Evolutionary conservation across 2,888 invertebrate species (phyloP).

Genomic region (Caenorhabditis parvicauda): DNA sequence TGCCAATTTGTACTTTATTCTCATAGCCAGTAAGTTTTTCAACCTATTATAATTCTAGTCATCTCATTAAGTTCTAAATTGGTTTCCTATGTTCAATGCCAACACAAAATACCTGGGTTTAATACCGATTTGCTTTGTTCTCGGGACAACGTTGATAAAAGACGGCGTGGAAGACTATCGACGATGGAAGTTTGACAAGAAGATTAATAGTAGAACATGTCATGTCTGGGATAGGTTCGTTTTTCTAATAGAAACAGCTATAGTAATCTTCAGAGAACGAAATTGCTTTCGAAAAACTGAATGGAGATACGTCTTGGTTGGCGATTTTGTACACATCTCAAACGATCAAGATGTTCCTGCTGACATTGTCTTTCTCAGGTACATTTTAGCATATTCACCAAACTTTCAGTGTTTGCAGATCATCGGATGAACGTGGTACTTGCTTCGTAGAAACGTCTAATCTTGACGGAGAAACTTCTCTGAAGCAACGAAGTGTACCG

Average conservation of each 20-base stretch:
- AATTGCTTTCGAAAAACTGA: conserved; percentile 48
- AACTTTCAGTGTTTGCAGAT: conserved; percentile 9
- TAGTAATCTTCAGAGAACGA: conserved; percentile 63
- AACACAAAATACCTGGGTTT: conserved; percentile 64
- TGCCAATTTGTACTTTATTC: conserved; percentile 94
- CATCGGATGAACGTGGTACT: conserved; percentile 69
- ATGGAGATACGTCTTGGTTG: conserved; percentile 87
- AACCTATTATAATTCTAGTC: conserved; percentile 71
- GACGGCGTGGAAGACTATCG: conserved; percentile 94
- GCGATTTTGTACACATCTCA: conserved; percentile 89
- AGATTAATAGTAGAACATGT: conserved; percentile 89
- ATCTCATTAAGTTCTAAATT: conserved; percentile 40
- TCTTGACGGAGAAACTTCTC: conserved; percentile 90
- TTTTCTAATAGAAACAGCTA: conserved; percentile 19
- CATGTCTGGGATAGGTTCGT: conserved; percentile 71
- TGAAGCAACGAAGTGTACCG: conserved; percentile 76
- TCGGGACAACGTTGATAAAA: conserved; percentile 85
- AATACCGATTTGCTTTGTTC: conserved; percentile 88
- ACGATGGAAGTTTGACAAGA: conserved; percentile 82
- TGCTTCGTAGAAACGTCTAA: conserved; percentile 95
- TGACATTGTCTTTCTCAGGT: conserved; percentile 73
- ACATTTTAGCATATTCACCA: background rate
- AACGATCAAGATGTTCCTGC: conserved; percentile 96
- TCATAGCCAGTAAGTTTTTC: conserved; percentile 83
- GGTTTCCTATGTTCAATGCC: conserved; percentile 46